Evolutionary conservation across 2,113 vertebrate genomes (phyloP).

Genomic region (Indri indri): DNA sequence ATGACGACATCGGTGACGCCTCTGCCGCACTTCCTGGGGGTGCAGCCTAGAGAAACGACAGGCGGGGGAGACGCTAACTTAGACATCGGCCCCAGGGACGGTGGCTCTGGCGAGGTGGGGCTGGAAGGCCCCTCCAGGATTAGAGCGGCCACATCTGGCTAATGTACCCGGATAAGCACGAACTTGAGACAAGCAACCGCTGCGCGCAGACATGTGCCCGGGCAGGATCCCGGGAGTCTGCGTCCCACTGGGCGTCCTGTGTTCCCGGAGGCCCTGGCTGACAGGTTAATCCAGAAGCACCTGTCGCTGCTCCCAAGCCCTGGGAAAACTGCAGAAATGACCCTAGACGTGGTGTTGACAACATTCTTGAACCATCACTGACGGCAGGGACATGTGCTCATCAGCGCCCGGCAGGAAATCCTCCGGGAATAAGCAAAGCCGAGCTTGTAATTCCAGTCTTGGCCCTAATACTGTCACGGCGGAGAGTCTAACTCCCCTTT

Average conservation of each 20-base stretch:
- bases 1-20: conserved; percentile 90
- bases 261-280: neutral
- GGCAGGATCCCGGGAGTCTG: neutral
- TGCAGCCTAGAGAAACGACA: conserved; percentile 88
- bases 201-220: rapidly evolving
- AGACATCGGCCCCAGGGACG: neutral
- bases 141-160: rapidly evolving
- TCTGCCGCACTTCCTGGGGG: conserved; percentile 94
- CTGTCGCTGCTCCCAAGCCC: neutral
- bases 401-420: neutral
- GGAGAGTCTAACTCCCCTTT: rapidly evolving
- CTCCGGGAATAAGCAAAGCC: too few relatives aligned
- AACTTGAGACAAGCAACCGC: neutral
- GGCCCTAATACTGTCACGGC: neutral
- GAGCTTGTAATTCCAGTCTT: too few relatives aligned
- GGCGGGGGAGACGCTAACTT: too few relatives aligned
- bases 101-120: neutral
- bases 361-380: neutral
- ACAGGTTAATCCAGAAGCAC: neutral
- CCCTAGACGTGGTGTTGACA: neutral
- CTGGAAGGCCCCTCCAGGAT: neutral
- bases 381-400: too few relatives aligned
- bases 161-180: too few relatives aligned
- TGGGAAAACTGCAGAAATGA: neutral
- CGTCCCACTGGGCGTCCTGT: rapidly evolving